Conservation (phyloP, 2,888 invertebrate genomes). For the Aphidoletes aphidimyza region DNA sequence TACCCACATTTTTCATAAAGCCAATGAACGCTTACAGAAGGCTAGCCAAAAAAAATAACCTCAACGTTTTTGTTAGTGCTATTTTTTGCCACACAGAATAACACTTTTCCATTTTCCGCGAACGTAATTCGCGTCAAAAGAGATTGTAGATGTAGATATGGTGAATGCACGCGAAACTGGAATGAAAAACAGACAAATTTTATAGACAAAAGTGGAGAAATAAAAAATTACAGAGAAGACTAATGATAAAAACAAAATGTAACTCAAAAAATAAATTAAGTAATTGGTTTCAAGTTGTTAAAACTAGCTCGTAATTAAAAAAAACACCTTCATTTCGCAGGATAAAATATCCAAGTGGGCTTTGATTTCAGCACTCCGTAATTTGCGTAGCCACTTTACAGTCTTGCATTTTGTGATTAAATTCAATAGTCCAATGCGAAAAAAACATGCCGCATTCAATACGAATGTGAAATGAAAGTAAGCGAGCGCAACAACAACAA, state of each 20-base stretch:
- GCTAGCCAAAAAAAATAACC: neutral
- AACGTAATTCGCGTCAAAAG: neutral
- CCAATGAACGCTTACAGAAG: slow-evolving; percentile 17
- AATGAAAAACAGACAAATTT: neutral
- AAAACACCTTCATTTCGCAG: neutral
- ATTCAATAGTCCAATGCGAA: no score
- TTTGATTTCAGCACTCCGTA: neutral
- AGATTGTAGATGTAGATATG: neutral
- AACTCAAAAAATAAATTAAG: slow-evolving; percentile 40
- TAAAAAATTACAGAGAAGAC: neutral
- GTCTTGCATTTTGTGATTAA: no score
- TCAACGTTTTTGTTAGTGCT: neutral
- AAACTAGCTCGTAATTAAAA: slow-evolving; percentile 36
- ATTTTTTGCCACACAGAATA: neutral
- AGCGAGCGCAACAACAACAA: no score
- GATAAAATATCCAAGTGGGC: neutral
- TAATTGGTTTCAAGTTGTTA: slow-evolving; percentile 47
- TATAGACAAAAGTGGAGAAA: neutral
- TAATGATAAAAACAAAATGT: neutral
- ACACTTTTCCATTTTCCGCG: neutral
- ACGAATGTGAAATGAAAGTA: no score
- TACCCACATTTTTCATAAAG: neutral
- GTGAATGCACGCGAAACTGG: slow-evolving; percentile 2
- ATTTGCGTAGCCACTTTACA: neutral
- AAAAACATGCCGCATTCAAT: no score